Evolutionary conservation across 1,140 invertebrate species (phyloP).

Genomic region (Apis florea): DNA sequence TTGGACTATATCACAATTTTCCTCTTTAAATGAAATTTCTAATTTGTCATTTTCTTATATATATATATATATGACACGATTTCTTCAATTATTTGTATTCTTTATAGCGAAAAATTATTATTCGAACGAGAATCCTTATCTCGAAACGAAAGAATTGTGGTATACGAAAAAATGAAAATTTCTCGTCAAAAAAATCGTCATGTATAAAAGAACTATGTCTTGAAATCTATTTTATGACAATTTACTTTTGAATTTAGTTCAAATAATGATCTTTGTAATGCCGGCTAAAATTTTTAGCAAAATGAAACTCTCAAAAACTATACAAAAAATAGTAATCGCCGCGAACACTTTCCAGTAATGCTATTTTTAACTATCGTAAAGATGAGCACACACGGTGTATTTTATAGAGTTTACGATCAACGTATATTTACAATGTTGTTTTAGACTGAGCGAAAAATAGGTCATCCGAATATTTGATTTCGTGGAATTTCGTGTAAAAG

Average conservation of each 20-base stretch:
- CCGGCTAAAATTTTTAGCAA: slow-evolving; percentile 20
- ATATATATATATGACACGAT: slow-evolving; percentile 11
- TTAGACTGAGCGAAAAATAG: slow-evolving; percentile 17
- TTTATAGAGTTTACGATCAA: slow-evolving; percentile 39
- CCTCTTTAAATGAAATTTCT: slow-evolving; percentile 33
- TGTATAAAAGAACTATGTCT: background rate
- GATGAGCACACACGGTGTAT: slow-evolving; percentile 16
- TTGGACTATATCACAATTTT: slow-evolving; percentile 36
- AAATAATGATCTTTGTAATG: slow-evolving; percentile 29
- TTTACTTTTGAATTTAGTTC: background rate
- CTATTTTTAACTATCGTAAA: slow-evolving; percentile 31
- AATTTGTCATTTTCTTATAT: slow-evolving; percentile 31
- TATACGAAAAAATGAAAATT: background rate
- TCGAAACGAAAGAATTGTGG: background rate
- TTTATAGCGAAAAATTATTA: background rate
- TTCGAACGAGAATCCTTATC: background rate
- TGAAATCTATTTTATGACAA: background rate
- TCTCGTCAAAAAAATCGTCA: background rate
- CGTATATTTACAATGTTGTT: slow-evolving; percentile 32
- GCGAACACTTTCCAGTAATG: background rate
- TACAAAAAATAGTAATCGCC: background rate
- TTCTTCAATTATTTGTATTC: slow-evolving; percentile 21
- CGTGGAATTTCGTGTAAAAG: background rate
- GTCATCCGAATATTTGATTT: background rate
- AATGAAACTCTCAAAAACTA: background rate